Conservation (phyloP, 1,140 invertebrate species). For the Eufriesea mexicana region DNA sequence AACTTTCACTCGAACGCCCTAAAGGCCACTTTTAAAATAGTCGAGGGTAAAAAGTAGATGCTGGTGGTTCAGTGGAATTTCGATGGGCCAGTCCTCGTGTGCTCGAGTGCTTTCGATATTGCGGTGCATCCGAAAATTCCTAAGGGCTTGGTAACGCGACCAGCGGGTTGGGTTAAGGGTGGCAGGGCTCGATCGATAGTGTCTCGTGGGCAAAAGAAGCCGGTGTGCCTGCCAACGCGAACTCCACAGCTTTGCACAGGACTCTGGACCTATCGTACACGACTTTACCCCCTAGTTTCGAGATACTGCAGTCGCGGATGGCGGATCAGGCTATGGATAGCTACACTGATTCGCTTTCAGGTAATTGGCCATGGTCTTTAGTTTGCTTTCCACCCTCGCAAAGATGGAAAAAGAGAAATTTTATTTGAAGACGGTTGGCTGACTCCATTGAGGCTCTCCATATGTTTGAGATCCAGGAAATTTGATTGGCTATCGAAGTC, state of each 20-base stretch:
- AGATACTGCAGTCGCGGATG: not conserved
- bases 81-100: slow-evolving; percentile 9
- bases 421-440: no score
- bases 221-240: not conserved
- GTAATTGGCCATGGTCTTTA: no score
- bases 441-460: no score
- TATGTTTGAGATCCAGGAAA: no score
- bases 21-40: not conserved
- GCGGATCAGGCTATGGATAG: not conserved
- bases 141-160: slow-evolving; percentile 38
- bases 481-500: no score
- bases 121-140: slow-evolving; percentile 52
- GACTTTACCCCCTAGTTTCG: not conserved
- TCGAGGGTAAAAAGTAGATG: slow-evolving; percentile 3
- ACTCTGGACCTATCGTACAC: slow-evolving; percentile 48
- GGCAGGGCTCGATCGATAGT: slow-evolving; percentile 51
- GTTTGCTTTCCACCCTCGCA: no score
- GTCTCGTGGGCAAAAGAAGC: slow-evolving; percentile 51
- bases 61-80: slow-evolving; percentile 7
- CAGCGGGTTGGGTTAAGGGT: not conserved
- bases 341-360: not conserved
- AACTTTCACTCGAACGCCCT: not conserved
- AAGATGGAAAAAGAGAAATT: no score
- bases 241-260: slow-evolving; percentile 60
- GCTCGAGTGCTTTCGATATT: slow-evolving; percentile 28